phyloP scores from a whole-genome alignment of 2,888 invertebrate species.

The Azorinus chamasolen region DNA sequence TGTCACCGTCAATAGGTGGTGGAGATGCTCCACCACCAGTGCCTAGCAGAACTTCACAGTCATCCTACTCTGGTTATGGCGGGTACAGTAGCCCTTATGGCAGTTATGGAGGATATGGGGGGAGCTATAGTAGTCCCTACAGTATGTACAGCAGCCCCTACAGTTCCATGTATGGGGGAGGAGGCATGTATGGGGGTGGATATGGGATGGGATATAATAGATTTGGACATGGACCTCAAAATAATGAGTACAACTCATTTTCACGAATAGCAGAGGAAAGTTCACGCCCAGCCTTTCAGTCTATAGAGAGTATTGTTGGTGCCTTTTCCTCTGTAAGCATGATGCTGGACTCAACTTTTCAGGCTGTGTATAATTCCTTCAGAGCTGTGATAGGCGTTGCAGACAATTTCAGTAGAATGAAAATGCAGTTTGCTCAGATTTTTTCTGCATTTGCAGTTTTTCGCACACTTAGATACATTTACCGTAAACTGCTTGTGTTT shows the following conservation, averaged over 20 bases:
- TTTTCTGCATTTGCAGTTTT: slow-evolving; percentile 95
- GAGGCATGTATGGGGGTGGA: slow-evolving; percentile 51
- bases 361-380: slow-evolving; percentile 97
- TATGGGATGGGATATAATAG: slow-evolving; percentile 72
- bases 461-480: slow-evolving; percentile 93
- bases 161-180: slow-evolving; percentile 61
- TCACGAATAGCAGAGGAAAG: slow-evolving; percentile 96
- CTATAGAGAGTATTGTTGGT: slow-evolving; percentile 96
- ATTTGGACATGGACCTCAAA: slow-evolving; percentile 57
- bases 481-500: slow-evolving; percentile 91
- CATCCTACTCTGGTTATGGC: slow-evolving; percentile 44
- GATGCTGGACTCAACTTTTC: slow-evolving; percentile 98
- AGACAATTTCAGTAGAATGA: slow-evolving; percentile 95
- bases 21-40: slow-evolving; percentile 70
- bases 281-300: slow-evolving; percentile 96
- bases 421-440: slow-evolving; percentile 94
- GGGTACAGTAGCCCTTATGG: slow-evolving; percentile 29
- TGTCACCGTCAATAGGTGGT: slow-evolving; percentile 41
- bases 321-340: slow-evolving; percentile 97
- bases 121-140: slow-evolving; percentile 65
- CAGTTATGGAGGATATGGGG: slow-evolving; percentile 63
- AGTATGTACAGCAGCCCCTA: slow-evolving; percentile 50
- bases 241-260: slow-evolving; percentile 86
- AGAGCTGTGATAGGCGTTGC: slow-evolving; percentile 98
- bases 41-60: slow-evolving; percentile 64